These are phyloP conservation scores for Leucoraja erinaceus DNA, from an alignment of 2,113 vertebrate genomes.

Conservation along the genomic window DNA sequence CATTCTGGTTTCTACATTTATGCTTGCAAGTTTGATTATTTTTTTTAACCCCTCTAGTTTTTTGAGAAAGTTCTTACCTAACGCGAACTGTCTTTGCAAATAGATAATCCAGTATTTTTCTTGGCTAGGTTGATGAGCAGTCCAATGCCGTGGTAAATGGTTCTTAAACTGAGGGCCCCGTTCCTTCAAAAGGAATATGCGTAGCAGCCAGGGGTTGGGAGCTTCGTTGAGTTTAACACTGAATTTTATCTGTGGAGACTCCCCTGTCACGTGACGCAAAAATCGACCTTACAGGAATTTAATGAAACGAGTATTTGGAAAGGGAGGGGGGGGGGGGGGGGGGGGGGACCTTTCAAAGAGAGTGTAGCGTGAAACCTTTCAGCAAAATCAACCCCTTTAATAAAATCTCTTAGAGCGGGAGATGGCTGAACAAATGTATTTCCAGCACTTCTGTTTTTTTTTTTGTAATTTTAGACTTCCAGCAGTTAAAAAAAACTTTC, in stretches of 20 bases:
- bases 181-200: neutral
- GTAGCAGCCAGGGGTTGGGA: neutral
- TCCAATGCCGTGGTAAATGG: neutral
- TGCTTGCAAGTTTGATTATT: too few species aligned
- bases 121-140: neutral
- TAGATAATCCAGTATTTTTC: constrained; percentile 18
- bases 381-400: neutral
- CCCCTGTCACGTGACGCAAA: constrained; percentile 32
- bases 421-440: too few species aligned
- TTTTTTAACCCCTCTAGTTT: neutral
- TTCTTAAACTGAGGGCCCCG: neutral
- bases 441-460: too few species aligned
- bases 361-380: neutral
- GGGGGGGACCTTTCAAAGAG: neutral
- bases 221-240: constrained; percentile 21
- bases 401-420: neutral
- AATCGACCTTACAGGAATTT: neutral
- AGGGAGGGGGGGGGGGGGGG: neutral
- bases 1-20: neutral
- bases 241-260: constrained; percentile 36
- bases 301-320: neutral
- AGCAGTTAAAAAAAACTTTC: too few species aligned
- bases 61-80: constrained; percentile 23
- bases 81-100: neutral
- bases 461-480: too few species aligned